Conservation (phyloP, 2,888 invertebrate genomes). For the Actias luna region DNA sequence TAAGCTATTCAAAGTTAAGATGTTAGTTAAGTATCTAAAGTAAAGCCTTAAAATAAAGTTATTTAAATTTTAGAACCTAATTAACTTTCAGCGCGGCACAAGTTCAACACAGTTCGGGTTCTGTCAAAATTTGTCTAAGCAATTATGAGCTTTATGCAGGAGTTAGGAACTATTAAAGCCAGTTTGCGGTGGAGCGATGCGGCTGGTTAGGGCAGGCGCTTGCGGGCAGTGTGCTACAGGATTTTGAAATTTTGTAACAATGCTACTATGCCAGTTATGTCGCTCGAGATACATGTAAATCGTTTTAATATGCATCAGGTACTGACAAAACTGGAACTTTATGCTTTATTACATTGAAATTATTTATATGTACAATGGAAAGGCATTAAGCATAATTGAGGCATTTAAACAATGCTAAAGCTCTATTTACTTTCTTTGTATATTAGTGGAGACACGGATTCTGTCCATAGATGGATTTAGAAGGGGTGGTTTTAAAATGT, state of each 20-base stretch:
- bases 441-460: no score
- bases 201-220: constrained; percentile 12
- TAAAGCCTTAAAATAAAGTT: constrained; percentile 3
- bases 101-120: constrained; percentile 10
- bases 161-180: constrained; percentile 6
- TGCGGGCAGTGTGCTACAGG: background rate
- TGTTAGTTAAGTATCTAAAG: constrained; percentile 3
- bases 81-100: constrained; percentile 13
- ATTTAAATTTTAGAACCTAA: constrained; percentile 12
- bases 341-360: background rate
- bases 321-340: background rate
- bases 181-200: background rate
- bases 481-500: no score
- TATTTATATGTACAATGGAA: no score
- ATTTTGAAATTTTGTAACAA: background rate
- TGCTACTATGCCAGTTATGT: background rate
- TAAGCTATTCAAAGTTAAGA: background rate
- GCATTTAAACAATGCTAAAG: no score
- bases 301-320: background rate
- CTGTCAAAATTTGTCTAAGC: constrained; percentile 11
- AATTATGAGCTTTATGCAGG: constrained; percentile 11
- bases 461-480: no score
- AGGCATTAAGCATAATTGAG: no score
- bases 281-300: background rate
- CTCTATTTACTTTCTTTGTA: no score